Evolutionary conservation across 2,113 vertebrate species (phyloP), one percentile per base, ranked within the genome.

Genomic region (Passer domesticus): DNA sequence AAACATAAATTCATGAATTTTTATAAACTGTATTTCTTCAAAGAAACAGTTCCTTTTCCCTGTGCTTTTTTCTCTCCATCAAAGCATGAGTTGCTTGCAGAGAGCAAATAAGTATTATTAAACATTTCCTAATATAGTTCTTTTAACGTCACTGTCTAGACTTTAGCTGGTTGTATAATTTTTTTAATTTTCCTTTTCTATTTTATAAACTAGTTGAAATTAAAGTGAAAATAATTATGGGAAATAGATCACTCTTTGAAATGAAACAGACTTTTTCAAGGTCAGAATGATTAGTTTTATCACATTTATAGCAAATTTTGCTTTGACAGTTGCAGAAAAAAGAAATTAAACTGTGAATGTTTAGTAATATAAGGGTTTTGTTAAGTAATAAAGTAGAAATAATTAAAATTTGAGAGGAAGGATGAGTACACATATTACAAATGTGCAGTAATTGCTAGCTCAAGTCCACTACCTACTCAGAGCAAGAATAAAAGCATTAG

Each of bases 141-240:
- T 94, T 92, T 90, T 67, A 91, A 75, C 4, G 3, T 91, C 83
- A 85, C 77, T 94, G 90, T 96, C 93, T 94, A 97, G 94, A 94
- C 88, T 64, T 94, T 22, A 87, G 50, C 31, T 90, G 33, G 47
- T 78, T 93, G 37, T 88, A 74, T 25, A 87, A 31, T 93, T 91
- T 94, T 92, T 92, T 93, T 91, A 88, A 67, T 94, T 91, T 95
- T 94, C n/a, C 18, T 93, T 94, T 83, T 79, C 64, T 68, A 24
- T 82, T 94, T 92, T 46, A 90, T 37, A 78, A 72, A 47, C 31
- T 87, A 67, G 13, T 67, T 74, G 74, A 96, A 95, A 95, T 94
- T 91, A 88, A 85, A 91, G 22, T 66, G 50, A 90, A 95, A 95
- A 90, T 92, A 87, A 89, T 83, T 88, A 69, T 43, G 11, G 22